A percentile compares a stretch with the other conserved stretches of the same genome.
Evolutionary conservation across 2,113 vertebrate genomes (phyloP).

Genomic region (Crypturellus undulatus): DNA sequence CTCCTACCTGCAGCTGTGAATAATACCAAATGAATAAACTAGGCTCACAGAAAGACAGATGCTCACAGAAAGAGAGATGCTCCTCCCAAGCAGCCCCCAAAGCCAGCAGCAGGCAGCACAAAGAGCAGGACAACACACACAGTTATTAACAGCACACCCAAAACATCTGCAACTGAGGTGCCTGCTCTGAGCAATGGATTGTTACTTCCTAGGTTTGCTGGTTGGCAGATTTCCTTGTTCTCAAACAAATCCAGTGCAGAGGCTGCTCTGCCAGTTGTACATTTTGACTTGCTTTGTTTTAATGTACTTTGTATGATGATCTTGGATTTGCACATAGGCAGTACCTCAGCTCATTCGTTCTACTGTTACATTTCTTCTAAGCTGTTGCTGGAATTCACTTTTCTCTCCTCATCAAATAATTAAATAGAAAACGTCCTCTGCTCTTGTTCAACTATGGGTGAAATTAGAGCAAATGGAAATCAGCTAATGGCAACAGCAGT

Average conservation of each 20-base stretch:
- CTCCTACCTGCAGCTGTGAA: neutral
- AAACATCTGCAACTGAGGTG: neutral
- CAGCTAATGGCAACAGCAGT: neutral
- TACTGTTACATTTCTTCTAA: neutral
- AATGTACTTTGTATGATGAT: constrained; percentile 58
- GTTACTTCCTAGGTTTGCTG: neutral
- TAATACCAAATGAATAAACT: too few species aligned
- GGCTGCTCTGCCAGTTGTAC: constrained; percentile 26
- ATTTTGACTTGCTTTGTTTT: constrained; percentile 53
- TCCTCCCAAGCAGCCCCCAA: neutral
- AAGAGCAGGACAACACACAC: neutral
- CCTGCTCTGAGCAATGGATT: neutral
- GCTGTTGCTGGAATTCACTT: constrained; percentile 33
- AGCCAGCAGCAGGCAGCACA: neutral
- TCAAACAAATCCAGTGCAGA: constrained; percentile 11
- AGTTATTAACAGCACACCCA: neutral
- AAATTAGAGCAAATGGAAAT: constrained; percentile 25
- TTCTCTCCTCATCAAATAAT: constrained; percentile 35
- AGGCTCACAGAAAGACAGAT: neutral
- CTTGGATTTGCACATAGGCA: neutral
- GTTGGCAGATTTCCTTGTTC: neutral
- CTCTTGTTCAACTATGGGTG: constrained; percentile 29
- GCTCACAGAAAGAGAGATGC: too few species aligned
- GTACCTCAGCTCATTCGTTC: constrained; percentile 28
- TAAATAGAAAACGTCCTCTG: constrained; percentile 49